Base-by-base conservation (phyloP, 2,113 vertebrate species). In the Tachysurus fulvidraco region DNA sequence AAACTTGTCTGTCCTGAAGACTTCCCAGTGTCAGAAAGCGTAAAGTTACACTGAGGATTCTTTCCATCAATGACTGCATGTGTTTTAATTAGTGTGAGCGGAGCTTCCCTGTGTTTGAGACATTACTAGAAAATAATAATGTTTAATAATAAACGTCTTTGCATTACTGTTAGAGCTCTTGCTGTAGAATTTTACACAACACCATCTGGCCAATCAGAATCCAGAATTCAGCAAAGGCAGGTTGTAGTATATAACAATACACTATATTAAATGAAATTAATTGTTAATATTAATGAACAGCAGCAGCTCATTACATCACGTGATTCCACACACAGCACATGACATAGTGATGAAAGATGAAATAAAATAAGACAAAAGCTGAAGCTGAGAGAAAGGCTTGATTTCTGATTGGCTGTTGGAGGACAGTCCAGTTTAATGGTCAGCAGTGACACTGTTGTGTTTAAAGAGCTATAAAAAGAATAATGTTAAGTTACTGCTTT, bases 351-450 rank as follows among this genome's bases (percentile, higher is more conserved):
- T 5, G 1, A 50, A 74, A 50, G 3, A 50, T 50, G 21, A 50
- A 50, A 50, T 3, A 52, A 50, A 74, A 52, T 52, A 14, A 52
- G 5, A 16, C 0, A 1, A 77, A 52, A 74, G 19, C 69, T 73
- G 41, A 74, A 77, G 74, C 74, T 54, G 50, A 28, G 5, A 77
- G 44, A 54, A 54, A 54, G 74, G 25, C 74, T 77, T 2, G 14
- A 2, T 77, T 77, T 77, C 23, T n/a, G 73, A 76, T 76, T 76
- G 73, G 44, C 73, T 76, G 4, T 73, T 73, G 8, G 69, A 44
- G 41, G 30, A 44, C 17, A 5, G 69, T 12, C 44, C 5, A 44
- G 44, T 76, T 50, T 50, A 76, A 25, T n/a, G 12, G 46, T 12
- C 23, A 50, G 44, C 23, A 52, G 23, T 50, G 4, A 76, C 73